Evolutionary conservation across 2,888 invertebrate genomes (phyloP), one percentile per base, ranked within the genome.

Genomic region (Ophion ventricosus): DNA sequence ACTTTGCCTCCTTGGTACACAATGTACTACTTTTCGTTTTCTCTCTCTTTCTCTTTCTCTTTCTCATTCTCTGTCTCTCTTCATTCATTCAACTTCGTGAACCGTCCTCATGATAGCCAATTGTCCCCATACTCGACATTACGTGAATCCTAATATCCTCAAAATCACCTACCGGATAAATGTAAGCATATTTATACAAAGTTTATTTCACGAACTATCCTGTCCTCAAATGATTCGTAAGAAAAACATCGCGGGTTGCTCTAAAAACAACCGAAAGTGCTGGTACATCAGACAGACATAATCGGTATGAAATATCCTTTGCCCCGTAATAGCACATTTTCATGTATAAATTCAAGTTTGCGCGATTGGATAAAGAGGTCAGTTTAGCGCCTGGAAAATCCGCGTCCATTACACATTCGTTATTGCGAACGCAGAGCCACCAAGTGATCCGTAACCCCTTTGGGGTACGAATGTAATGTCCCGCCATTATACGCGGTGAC

Each of bases 341-440:
- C 1, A 59, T 1, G 25, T n/a, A 29, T 8, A 54, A 35, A 29
- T 7, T 49, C 2, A 49, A 17, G 49, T 61, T 61, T 35, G 10
- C 26, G 29, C 49, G 14, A 40, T 25, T 54, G 59, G 61, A 78
- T 43, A 61, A 63, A 23, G 61, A 69, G 61, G 25, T 69, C 57
- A 29, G 14, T 29, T 73, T 11, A 78, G 81, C 81, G 81, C 70
- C 81, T 61, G 66, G 75, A 23, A 63, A 77, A 81, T 74, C 17
- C 49, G 67, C 69, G 59, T 78, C 35, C 43, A 78, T 84, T 79
- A 79, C 77, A 56, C 81, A 17, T 35, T 70, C 56, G 54, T 84
- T 81, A 79, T 81, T 59, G 64, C 66, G 5, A 4, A 35, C 40
- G 56, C 69, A 75, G 26, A 77, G 49, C 35, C 70, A 57, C 49